Conservation (phyloP, 2,888 invertebrate species). For the Deroplatys truncata region DNA sequence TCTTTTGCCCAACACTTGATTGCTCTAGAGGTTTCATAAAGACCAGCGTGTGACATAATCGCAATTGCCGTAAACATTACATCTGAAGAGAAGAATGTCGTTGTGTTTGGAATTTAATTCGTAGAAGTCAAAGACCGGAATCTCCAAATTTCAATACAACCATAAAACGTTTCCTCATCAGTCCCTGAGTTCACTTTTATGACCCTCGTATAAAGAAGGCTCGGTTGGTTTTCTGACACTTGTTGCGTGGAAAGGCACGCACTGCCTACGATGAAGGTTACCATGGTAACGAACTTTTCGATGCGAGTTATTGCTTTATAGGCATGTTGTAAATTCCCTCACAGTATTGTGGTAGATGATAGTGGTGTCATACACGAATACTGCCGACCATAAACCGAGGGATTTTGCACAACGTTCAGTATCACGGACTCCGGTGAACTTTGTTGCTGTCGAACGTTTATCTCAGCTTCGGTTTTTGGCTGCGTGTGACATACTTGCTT, state of each 20-base stretch:
- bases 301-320: neutral
- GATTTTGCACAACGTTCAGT: neutral
- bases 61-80: neutral
- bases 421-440: no score
- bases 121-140: neutral
- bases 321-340: neutral
- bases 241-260: neutral
- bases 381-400: neutral
- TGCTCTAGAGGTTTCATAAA: no score
- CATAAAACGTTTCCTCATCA: neutral
- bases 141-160: neutral
- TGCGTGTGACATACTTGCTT: no score
- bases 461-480: no score
- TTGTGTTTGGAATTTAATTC: neutral
- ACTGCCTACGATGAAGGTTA: neutral
- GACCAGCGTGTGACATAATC: no score
- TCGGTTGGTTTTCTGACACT: neutral
- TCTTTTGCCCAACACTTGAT: no score
- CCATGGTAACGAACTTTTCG: neutral
- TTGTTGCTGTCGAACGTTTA: no score
- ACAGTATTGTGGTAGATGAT: neutral
- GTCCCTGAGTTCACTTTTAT: neutral
- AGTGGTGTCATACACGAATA: no score
- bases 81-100: neutral
- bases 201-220: neutral